These are phyloP conservation scores for Anguilla japonica DNA, from an alignment of 2,113 vertebrate species.

Conservation along the genomic window DNA sequence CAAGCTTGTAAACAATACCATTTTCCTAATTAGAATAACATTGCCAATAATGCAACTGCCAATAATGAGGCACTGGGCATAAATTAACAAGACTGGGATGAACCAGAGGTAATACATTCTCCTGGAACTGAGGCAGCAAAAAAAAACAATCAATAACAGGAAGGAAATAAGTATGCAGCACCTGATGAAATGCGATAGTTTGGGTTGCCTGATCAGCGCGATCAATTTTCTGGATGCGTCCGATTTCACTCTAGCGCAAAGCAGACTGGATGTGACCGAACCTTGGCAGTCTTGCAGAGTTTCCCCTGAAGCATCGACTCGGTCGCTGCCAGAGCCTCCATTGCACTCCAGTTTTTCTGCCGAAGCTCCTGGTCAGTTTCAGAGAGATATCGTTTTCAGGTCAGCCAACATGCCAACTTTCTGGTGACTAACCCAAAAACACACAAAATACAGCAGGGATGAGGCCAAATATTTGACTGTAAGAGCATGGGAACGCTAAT, in stretches of 20 bases:
- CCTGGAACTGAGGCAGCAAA: not conserved
- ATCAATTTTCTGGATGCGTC: slow-evolving; percentile 70
- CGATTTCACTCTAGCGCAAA: slow-evolving; percentile 80
- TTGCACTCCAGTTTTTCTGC: slow-evolving; percentile 99
- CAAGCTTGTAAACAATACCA: not conserved
- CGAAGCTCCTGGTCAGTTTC: slow-evolving; percentile 99
- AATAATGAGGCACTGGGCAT: not conserved
- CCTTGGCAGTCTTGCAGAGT: slow-evolving; percentile 97
- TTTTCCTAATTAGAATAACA: not conserved
- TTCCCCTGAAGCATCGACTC: slow-evolving; percentile 99
- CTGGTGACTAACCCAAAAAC: not conserved
- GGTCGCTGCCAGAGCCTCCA: slow-evolving; percentile 99
- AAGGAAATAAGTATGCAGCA: slow-evolving; percentile 73
- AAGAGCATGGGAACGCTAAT: not conserved
- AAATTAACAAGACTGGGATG: not conserved
- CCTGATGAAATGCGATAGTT: slow-evolving; percentile 49
- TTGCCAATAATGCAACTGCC: not conserved
- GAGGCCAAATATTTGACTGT: not conserved
- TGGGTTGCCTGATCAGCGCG: slow-evolving; percentile 54
- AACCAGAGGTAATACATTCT: not conserved
- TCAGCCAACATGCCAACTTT: slow-evolving; percentile 70
- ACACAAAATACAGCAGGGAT: not conserved
- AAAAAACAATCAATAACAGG: not conserved
- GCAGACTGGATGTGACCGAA: slow-evolving; percentile 84
- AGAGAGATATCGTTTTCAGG: slow-evolving; percentile 96